Evolutionary conservation across 2,888 invertebrate genomes (phyloP).

Genomic region (Lamellibrachia satsuma): DNA sequence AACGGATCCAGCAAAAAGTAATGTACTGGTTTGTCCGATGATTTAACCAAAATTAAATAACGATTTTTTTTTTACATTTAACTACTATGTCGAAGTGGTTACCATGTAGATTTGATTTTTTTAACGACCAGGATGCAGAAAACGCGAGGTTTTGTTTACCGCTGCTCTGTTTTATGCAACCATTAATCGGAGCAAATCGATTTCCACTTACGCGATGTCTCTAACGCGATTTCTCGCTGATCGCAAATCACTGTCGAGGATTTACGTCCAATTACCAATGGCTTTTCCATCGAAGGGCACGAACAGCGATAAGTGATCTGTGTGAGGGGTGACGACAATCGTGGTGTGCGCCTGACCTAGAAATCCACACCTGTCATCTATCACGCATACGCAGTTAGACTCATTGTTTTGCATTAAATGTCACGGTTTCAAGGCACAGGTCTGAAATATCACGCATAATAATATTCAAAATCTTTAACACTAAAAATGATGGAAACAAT

Average conservation of each 20-base stretch:
- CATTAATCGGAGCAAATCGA: not conserved
- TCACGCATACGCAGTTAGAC: too few species aligned
- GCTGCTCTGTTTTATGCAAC: not conserved
- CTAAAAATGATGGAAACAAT: too few species aligned
- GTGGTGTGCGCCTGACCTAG: not conserved
- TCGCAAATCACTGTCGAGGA: not conserved
- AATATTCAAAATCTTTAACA: too few species aligned
- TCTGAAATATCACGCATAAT: too few species aligned
- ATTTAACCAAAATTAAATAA: not conserved
- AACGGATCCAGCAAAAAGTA: not conserved
- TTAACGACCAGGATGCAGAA: not conserved
- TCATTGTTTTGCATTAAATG: too few species aligned
- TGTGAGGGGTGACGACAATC: not conserved
- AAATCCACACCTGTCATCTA: too few species aligned
- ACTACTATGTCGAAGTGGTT: not conserved
- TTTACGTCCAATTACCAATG: not conserved
- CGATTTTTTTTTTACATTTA: not conserved
- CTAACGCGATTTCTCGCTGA: not conserved
- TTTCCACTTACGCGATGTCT: constrained; percentile 1
- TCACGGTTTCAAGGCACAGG: too few species aligned
- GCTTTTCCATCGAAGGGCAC: not conserved
- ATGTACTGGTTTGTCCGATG: not conserved
- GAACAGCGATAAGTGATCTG: not conserved
- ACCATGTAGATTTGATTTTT: not conserved
- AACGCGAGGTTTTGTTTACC: not conserved